These are phyloP conservation scores for Enteromius radiatus DNA, from an alignment of 2,797 vertebrate genomes.

Conservation along the genomic window DNA sequence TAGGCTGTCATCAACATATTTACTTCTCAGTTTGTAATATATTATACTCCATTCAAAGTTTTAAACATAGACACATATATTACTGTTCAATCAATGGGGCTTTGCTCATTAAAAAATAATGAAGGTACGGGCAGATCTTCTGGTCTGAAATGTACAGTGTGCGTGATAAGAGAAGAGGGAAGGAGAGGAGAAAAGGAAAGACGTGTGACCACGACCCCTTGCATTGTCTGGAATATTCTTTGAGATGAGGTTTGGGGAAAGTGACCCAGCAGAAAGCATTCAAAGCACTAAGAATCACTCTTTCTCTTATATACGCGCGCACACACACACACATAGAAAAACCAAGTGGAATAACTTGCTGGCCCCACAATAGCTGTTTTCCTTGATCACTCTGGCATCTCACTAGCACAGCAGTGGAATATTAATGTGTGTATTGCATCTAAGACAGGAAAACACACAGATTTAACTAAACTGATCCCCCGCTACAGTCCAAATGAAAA, in stretches of 20 bases:
- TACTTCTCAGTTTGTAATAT: conserved; percentile 63
- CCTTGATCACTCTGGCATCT: conserved; percentile 47
- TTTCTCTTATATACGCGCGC: background rate
- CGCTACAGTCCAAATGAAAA: conserved; percentile 23
- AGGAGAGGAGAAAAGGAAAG: background rate
- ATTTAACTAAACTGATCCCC: background rate
- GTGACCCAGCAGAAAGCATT: conserved; percentile 47
- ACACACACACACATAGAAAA: conserved; percentile 26
- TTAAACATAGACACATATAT: conserved; percentile 64
- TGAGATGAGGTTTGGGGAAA: conserved; percentile 30
- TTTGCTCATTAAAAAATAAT: conserved; percentile 58
- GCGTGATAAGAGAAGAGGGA: background rate
- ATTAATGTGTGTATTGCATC: conserved; percentile 48
- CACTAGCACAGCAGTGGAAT: conserved; percentile 61
- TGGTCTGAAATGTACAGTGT: conserved; percentile 51
- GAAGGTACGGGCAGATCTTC: conserved; percentile 36
- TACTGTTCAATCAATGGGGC: conserved; percentile 52
- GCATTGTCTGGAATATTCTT: conserved; percentile 31
- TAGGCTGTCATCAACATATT: conserved; percentile 65
- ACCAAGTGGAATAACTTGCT: conserved; percentile 34
- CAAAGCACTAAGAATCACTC: conserved; percentile 31
- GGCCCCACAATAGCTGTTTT: conserved; percentile 47
- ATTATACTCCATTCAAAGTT: conserved; percentile 66
- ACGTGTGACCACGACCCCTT: conserved; percentile 40
- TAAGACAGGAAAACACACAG: conserved; percentile 32